phyloP scores from a whole-genome alignment of 2,888 invertebrate species.

The Tetranychus piercei region DNA sequence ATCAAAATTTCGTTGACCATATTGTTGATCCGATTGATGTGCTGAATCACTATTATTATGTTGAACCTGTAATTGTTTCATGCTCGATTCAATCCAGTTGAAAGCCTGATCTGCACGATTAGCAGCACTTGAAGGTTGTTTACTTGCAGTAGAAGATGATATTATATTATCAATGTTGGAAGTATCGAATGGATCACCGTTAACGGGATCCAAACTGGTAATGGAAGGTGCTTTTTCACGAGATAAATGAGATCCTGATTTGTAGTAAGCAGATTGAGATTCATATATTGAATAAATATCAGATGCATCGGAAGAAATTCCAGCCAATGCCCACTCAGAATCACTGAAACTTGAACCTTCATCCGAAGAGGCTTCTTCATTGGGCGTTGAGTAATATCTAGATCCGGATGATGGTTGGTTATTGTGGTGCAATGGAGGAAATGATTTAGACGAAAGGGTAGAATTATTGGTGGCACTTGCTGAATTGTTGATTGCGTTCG shows the following conservation, averaged over 20 bases:
- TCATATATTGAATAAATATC: conserved; percentile 2
- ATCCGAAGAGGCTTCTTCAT: conserved; percentile 8
- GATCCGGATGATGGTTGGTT: not conserved
- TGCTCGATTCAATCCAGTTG: conserved; percentile 13
- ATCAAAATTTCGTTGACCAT: not conserved
- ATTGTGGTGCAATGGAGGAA: not conserved
- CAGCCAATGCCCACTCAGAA: not conserved
- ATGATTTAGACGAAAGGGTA: not conserved
- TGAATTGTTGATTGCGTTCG: not conserved
- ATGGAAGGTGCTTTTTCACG: not conserved
- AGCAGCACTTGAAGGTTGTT: not conserved
- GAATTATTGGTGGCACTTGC: not conserved
- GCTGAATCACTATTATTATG: not conserved
- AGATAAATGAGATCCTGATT: not conserved
- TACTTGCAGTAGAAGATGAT: not conserved
- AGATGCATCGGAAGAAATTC: not conserved
- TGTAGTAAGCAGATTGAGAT: not conserved
- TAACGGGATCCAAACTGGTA: not conserved
- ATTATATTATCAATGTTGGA: not conserved
- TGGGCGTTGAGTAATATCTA: not conserved
- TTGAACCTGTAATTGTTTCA: conserved; percentile 10
- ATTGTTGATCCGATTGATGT: not conserved
- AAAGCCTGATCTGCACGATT: conserved; percentile 4
- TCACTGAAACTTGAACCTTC: conserved; percentile 3
- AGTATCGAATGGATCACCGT: conserved; percentile 1